phyloP scores from a whole-genome alignment of 2,797 vertebrate species.

The Pipistrellus kuhlii region DNA sequence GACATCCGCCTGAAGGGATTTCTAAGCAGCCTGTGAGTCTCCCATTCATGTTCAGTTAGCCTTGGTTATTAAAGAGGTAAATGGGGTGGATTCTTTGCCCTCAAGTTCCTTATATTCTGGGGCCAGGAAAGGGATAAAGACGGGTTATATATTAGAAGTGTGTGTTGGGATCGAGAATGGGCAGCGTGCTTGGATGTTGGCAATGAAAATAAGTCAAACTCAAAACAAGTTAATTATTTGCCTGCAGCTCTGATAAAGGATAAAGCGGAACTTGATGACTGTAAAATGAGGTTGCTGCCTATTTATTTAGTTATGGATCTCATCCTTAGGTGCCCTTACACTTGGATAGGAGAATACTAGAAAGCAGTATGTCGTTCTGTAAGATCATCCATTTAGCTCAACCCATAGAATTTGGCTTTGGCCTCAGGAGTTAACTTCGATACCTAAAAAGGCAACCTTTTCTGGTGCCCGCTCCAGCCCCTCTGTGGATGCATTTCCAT shows the following conservation, averaged over 20 bases:
- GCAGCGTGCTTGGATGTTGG: background rate
- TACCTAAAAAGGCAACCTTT: background rate
- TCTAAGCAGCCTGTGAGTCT: background rate
- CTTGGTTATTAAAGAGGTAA: background rate
- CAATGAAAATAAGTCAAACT: background rate
- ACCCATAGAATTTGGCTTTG: background rate
- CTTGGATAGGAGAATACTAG: background rate
- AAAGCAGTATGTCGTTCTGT: background rate
- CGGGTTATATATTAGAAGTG: background rate
- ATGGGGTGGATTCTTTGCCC: background rate
- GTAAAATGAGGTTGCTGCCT: background rate
- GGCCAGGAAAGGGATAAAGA: background rate
- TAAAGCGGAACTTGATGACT: background rate
- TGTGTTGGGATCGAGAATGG: background rate
- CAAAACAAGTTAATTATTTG: slow-evolving; percentile 15
- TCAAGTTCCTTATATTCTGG: background rate
- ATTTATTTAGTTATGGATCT: slow-evolving; percentile 14
- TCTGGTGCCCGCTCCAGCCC: background rate
- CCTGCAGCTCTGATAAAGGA: background rate
- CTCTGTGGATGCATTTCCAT: background rate
- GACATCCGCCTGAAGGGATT: background rate
- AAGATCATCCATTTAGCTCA: background rate
- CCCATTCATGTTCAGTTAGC: accelerated
- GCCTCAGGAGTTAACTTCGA: background rate
- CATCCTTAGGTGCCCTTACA: background rate